These are phyloP conservation scores for Vombatus ursinus DNA, from an alignment of 2,113 vertebrate genomes.

Conservation along the genomic window DNA sequence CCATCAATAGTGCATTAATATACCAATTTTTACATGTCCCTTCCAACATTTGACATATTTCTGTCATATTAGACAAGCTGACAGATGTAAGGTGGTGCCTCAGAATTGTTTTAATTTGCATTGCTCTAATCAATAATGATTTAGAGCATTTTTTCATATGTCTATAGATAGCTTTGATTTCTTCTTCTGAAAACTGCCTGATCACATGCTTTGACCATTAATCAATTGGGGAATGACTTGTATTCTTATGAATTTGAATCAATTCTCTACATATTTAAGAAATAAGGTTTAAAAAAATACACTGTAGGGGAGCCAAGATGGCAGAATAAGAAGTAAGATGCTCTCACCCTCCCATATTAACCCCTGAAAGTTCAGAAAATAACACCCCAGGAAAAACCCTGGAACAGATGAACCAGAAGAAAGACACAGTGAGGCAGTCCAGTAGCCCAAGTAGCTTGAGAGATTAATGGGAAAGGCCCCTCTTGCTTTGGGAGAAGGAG, in stretches of 20 bases:
- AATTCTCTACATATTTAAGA: not conserved
- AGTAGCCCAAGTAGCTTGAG: too few relatives aligned
- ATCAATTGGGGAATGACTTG: not conserved
- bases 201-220: too few relatives aligned
- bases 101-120: not conserved
- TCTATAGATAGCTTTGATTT: not conserved
- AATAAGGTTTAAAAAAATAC: too few relatives aligned
- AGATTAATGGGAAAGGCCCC: too few relatives aligned
- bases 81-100: not conserved
- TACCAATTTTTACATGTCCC: not conserved
- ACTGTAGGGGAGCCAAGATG: too few relatives aligned
- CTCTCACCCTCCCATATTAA: too few relatives aligned
- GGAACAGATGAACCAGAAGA: too few relatives aligned
- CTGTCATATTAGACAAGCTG: not conserved
- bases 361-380: too few relatives aligned
- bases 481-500: too few relatives aligned
- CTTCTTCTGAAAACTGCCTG: not conserved
- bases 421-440: too few relatives aligned
- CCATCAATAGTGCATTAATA: not conserved
- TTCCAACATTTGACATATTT: not conserved
- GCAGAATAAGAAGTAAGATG: too few relatives aligned
- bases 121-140: not conserved
- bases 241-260: not conserved
- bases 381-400: too few relatives aligned
- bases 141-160: not conserved